These are phyloP conservation scores for Narcine bancroftii DNA, from an alignment of 2,113 vertebrate species.

Conservation along the genomic window DNA sequence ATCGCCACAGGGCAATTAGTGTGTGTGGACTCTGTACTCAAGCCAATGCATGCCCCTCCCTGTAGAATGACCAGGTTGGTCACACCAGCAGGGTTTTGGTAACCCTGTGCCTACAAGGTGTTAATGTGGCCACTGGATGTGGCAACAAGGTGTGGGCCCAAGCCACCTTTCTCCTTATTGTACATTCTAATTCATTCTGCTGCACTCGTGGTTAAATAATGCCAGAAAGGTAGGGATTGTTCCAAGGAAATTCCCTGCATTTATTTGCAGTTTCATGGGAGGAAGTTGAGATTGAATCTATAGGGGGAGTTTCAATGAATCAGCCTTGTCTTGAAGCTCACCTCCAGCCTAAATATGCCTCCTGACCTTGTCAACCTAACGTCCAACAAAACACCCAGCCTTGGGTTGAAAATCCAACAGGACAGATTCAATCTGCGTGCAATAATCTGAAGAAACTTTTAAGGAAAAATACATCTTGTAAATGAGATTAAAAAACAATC, in stretches of 20 bases:
- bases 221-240: background rate
- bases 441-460: background rate
- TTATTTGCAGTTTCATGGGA: background rate
- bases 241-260: background rate
- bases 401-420: background rate
- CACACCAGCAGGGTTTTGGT: no score
- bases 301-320: background rate
- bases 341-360: background rate
- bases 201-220: background rate
- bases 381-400: background rate
- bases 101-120: no score
- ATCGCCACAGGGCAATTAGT: no score
- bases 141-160: no score
- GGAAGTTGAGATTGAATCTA: background rate
- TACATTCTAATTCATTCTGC: background rate
- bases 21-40: no score
- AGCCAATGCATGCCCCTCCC: no score
- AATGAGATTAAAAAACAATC: background rate
- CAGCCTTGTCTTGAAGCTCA: background rate
- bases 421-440: background rate
- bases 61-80: no score
- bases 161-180: background rate
- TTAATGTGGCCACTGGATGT: no score
- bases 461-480: background rate
- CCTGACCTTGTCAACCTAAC: background rate